Evolutionary conservation across 92 coral and sea anemone species (phyloP).

Genomic region (Porites cylindrica): DNA sequence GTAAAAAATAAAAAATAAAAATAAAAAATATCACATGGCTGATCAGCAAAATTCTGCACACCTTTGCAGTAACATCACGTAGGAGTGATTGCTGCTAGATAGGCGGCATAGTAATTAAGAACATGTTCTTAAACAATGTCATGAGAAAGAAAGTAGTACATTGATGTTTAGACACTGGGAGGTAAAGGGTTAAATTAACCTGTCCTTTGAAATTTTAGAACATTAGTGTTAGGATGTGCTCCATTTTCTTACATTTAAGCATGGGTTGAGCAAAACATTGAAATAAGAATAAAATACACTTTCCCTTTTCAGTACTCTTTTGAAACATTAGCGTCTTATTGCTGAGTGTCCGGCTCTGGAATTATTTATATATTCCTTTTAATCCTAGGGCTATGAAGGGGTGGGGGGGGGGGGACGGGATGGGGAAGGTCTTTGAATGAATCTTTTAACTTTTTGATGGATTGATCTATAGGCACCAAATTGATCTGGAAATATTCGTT

Average conservation of each 20-base stretch:
- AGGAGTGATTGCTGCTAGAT: constrained; percentile 27
- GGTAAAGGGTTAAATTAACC: constrained; percentile 39
- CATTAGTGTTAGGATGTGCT: neutral
- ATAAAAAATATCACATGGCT: constrained; percentile 9
- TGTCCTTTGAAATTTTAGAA: constrained; percentile 35
- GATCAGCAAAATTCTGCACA: constrained; percentile 8
- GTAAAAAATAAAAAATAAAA: no score
- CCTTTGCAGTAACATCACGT: constrained; percentile 40
- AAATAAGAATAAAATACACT: constrained; percentile 24
- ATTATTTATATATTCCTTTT: constrained; percentile 40
- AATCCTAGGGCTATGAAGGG: constrained; percentile 31
- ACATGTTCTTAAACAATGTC: constrained; percentile 34
- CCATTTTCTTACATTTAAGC: constrained; percentile 15
- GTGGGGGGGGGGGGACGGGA: neutral
- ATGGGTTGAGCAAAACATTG: constrained; percentile 40
- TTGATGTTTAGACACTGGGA: constrained; percentile 36
- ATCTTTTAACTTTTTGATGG: neutral
- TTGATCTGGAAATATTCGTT: no score
- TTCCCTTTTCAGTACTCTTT: constrained; percentile 29
- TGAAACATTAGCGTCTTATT: constrained; percentile 38
- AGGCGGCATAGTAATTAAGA: constrained; percentile 25
- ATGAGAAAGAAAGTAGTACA: constrained; percentile 17
- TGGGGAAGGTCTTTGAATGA: constrained; percentile 20
- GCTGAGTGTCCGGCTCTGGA: constrained; percentile 46
- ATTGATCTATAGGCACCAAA: no score